phyloP scores from a whole-genome alignment of 2,797 vertebrate species.

The Streptopelia turtur region DNA sequence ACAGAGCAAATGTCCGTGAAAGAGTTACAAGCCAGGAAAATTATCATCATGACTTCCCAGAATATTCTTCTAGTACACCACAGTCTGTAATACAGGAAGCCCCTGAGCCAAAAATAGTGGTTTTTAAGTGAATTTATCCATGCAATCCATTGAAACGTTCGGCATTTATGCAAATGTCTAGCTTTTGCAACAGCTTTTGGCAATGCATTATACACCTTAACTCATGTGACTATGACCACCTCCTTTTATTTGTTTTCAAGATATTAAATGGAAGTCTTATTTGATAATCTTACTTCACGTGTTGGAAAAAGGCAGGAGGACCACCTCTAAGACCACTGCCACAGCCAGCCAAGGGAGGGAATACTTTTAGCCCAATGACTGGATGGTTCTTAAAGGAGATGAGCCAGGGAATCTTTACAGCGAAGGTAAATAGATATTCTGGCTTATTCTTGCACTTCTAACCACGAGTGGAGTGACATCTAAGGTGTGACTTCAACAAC shows the following conservation, averaged over 20 bases:
- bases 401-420: background rate
- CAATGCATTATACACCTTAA: background rate
- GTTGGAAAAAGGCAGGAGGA: background rate
- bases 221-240: background rate
- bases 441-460: background rate
- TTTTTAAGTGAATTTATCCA: background rate
- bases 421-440: background rate
- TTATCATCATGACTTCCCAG: background rate
- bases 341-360: background rate
- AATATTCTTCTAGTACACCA: background rate
- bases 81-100: background rate
- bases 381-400: background rate
- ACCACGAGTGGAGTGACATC: background rate
- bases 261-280: background rate
- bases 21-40: background rate
- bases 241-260: constrained; percentile 1
- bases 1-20: background rate
- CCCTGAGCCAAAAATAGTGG: background rate
- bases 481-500: background rate
- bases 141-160: background rate
- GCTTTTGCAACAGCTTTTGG: constrained; percentile 12
- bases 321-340: background rate
- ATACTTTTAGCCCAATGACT: background rate
- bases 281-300: background rate
- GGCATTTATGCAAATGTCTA: background rate